phyloP scores from a whole-genome alignment of 2,888 invertebrate species.

The Acleris sparsana region DNA sequence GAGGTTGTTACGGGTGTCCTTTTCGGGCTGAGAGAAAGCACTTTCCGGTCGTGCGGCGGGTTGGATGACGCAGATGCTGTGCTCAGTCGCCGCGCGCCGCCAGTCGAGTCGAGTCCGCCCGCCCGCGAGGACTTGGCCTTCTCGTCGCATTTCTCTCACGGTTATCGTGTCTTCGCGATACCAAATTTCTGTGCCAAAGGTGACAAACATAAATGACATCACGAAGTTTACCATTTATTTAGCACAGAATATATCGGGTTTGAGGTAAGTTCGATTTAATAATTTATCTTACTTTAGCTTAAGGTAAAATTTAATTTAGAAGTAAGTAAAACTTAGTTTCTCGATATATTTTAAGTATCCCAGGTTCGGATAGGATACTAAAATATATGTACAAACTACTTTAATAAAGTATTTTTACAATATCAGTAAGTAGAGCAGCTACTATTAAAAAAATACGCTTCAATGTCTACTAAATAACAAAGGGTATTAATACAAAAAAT shows the following conservation, averaged over 20 bases:
- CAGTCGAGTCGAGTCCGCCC: slow-evolving; percentile 68
- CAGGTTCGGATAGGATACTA: too few relatives aligned
- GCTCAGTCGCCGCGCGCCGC: slow-evolving; percentile 49
- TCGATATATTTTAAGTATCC: too few relatives aligned
- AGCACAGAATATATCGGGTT: slow-evolving; percentile 41
- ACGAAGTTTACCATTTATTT: slow-evolving; percentile 46
- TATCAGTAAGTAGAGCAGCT: too few relatives aligned
- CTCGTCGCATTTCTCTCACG: slow-evolving; percentile 38
- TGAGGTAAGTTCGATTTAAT: slow-evolving; percentile 46
- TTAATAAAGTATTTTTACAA: too few relatives aligned
- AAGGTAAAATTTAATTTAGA: neutral
- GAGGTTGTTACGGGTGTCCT: slow-evolving; percentile 53
- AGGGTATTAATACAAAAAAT: neutral
- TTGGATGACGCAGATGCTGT: slow-evolving; percentile 78
- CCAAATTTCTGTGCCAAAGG: slow-evolving; percentile 50
- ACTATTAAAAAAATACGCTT: too few relatives aligned
- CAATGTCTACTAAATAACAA: too few relatives aligned
- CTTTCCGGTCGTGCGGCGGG: slow-evolving; percentile 74
- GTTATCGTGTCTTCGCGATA: slow-evolving; percentile 45
- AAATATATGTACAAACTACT: too few relatives aligned
- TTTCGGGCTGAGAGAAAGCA: slow-evolving; percentile 72
- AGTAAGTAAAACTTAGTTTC: neutral
- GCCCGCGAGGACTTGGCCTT: slow-evolving; percentile 56
- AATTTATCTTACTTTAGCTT: neutral
- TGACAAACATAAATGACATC: slow-evolving; percentile 55